phyloP scores from a whole-genome alignment of 2,113 vertebrate genomes.

The Aphyosemion australe region DNA sequence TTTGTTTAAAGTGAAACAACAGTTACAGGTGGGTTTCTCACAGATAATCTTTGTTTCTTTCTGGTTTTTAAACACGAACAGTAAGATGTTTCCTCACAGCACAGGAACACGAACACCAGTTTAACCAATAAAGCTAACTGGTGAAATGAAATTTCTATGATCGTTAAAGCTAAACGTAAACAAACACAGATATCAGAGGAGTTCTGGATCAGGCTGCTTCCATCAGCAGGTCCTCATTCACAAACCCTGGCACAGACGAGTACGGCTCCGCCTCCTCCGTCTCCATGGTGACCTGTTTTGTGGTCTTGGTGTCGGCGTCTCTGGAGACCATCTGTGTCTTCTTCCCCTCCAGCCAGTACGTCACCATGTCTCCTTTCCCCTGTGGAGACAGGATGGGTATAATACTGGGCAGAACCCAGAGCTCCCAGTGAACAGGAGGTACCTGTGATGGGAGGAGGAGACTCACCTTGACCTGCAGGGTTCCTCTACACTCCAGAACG shows the following conservation, averaged over 20 bases:
- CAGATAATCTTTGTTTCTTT: no score
- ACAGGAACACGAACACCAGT: no score
- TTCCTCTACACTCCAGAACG: constrained; percentile 83
- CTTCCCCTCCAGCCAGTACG: constrained; percentile 85
- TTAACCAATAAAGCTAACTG: no score
- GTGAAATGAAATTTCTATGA: no score
- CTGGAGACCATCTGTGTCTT: constrained; percentile 51
- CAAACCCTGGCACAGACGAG: constrained; percentile 69
- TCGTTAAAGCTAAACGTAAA: not conserved
- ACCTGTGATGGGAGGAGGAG: not conserved
- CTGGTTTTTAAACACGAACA: no score
- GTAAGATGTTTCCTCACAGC: no score
- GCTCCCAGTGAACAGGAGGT: not conserved
- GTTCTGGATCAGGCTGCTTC: constrained; percentile 43
- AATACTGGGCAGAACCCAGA: not conserved
- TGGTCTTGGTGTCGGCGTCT: constrained; percentile 6
- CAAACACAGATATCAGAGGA: not conserved
- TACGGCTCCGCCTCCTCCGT: constrained; percentile 43
- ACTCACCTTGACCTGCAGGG: constrained; percentile 87
- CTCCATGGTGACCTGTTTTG: constrained; percentile 27
- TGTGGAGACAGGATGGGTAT: constrained; percentile 33
- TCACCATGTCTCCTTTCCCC: constrained; percentile 89
- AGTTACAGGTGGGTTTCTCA: no score
- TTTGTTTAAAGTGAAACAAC: no score
- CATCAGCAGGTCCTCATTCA: constrained; percentile 60